Evolutionary conservation across 1,140 invertebrate species (phyloP), one percentile per base, ranked within the genome.

Genomic region (Aphidius gifuensis): DNA sequence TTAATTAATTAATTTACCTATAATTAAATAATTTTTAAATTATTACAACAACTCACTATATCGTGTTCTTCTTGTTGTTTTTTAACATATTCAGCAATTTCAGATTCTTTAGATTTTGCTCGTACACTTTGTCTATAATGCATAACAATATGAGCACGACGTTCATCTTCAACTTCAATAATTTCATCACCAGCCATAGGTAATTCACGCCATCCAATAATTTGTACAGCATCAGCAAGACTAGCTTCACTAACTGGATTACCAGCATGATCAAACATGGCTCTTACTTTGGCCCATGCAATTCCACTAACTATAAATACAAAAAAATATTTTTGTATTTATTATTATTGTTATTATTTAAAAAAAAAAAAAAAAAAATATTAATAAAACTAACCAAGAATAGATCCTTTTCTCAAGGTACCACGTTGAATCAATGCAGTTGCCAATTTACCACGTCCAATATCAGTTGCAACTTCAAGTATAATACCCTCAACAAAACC

Each of bases 371-470:
- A 39, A 40, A 54, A 7, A 16, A 0, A 39, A 4, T 39, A 32
- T 54, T 39, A 46, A 9, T 45, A 44, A 43, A 48, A 9, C 38
- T 70, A 73, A 80, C 78, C 77, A 62, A 99, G 76, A 59, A 92
- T 77, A 56, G 84, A 81, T 6, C 94, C 94, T 74, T 88, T 90
- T 53, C 87, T 89, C 11, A 99, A 74, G 0, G 91, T 96, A 7
- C 97, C 97, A 63, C 94, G 85, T 68, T 96, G 90, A 38, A 99
- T 87, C 54, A 99, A 82, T 49, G 90, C 85, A 7, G 95, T 97
- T 1, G 91, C 90, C 39, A 96, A 82, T 79, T 96, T 96, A 40
- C 95, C 93, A 74, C 87, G 83, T 21, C 84, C 79, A 11, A 83
- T 77, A 79, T 97, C 88, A 6, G 87, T 82, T 60, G 84, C 88